Evolutionary conservation across 2,888 invertebrate species (phyloP), one percentile per base, ranked within the genome.

Genomic region (Isotomurus palustris): DNA sequence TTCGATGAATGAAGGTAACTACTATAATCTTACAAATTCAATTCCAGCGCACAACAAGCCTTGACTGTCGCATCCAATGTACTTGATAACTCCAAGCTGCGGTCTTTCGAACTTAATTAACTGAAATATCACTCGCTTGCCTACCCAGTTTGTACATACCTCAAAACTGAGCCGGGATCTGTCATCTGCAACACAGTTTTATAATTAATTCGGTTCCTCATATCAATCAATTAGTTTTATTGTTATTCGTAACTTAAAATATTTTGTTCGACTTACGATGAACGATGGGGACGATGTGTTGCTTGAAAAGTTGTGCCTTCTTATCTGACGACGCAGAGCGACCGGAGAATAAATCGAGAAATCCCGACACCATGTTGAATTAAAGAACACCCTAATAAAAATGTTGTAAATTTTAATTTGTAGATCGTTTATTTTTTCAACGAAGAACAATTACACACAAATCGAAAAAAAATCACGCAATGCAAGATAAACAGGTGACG

Each of bases 11-110:
- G n/a, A n/a, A 35, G 22, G 3, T 14, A n/a, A 28, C 29, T 50
- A 25, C 24, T 35, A 35, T n/a, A n/a, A n/a, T n/a, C 64, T 60
- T 59, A 64, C 62, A 38, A 65, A 65, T 56, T 62, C 65, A 28
- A 65, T 52, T 22, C 65, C 65, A 38, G 65, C 62, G 17, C 62
- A 62, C 6, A 65, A 38, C 35, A 55, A 49, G 28, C 65, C 65
- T 58, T 41, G 44, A 5, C 47, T 36, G 28, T 65, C 60, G 21
- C 51, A 58, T 24, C 65, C 65, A 12, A 62, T 53, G 32, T 65
- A 65, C 27, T 58, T 57, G 10, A 65, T 49, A 4, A 56, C 62
- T 22, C 62, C 65, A 21, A 65, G 40, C 17, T 58, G 58, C 4
- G 60, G 62, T 45, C 56, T 56, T 48, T 60, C 53, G 45, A 62